Base-by-base conservation (phyloP, 2,797 vertebrate genomes). In the Sylvilagus floridanus region DNA sequence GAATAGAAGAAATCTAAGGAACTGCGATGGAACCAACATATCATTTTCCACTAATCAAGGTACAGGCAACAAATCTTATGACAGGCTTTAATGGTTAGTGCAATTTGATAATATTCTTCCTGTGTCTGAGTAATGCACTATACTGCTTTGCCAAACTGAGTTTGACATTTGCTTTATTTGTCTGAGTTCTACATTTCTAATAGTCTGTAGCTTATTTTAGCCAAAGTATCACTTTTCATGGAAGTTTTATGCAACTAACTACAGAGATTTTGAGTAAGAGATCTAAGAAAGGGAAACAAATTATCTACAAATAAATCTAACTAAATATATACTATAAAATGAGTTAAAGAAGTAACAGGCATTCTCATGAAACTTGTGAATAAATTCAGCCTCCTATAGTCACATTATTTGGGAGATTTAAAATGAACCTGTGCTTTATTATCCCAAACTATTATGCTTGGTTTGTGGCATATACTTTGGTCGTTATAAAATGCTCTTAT, bases 401-500 rank as follows among this genome's bases (percentile, higher is more conserved):
- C 22, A 88, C 24, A 3, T 7, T 52, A 62, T 19, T 63, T 47
- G 75, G n/a, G 5, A 85, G 14, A 84, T 89, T 84, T 93, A 66
- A 88, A 94, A 86, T 47, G 47, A 93, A 17, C 24, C 14, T 66
- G 0, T 0, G 12, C 47, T 22, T 97, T 97, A 94, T 87, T 52
- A 72, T 73, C 96, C 72, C 47, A 93, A 95, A 82, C 24, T 14
- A 0, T 72, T 69, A 62, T 89, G 62, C 52, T 94, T 94, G 66
- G 88, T 19, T 91, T 90, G 30, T 0, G 7, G 54, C 52, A 90
- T 79, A 91, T 50, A 76, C 37, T 95, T 90, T 62, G 14, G 35
- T 91, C 95, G 69, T 77, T 96, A 81, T 77, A 69, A 37, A 75
- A 92, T 82, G 14, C 37, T 97, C 21, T 82, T 91, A 54, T 11